Evolutionary conservation across 2,797 vertebrate species (phyloP).

Genomic region (Leptatherina wallacei): DNA sequence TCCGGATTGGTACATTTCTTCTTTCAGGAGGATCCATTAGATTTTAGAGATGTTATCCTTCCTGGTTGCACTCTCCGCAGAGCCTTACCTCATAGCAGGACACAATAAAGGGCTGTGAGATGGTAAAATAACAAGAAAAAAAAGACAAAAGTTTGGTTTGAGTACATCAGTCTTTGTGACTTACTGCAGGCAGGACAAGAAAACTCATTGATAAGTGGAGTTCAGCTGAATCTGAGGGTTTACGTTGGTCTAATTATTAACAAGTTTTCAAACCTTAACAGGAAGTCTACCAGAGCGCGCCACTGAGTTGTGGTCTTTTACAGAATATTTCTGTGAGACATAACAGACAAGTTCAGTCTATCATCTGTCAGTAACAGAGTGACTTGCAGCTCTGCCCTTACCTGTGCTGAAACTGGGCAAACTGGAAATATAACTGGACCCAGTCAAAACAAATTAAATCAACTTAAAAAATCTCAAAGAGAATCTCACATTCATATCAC

Average conservation of each 20-base stretch:
- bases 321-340: neutral
- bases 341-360: neutral
- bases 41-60: constrained; percentile 16
- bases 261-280: constrained; percentile 70
- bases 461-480: neutral
- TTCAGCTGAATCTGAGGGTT: constrained; percentile 23
- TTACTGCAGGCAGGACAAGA: constrained; percentile 1
- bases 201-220: constrained; percentile 21
- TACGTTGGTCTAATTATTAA: constrained; percentile 73
- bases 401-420: too few species aligned
- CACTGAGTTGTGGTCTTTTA: neutral
- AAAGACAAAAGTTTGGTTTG: neutral
- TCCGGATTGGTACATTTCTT: neutral
- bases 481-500: neutral
- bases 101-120: neutral
- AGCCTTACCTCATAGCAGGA: constrained; percentile 26
- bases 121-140: neutral
- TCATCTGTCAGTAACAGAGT: neutral
- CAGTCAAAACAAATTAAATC: neutral
- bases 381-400: neutral
- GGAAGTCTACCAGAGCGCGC: constrained; percentile 42
- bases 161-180: neutral
- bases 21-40: constrained; percentile 63
- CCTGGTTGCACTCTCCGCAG: neutral
- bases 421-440: neutral